Evolutionary conservation across 2,113 vertebrate species (phyloP), one percentile per base, ranked within the genome.

Genomic region (Semnornis frantzii): DNA sequence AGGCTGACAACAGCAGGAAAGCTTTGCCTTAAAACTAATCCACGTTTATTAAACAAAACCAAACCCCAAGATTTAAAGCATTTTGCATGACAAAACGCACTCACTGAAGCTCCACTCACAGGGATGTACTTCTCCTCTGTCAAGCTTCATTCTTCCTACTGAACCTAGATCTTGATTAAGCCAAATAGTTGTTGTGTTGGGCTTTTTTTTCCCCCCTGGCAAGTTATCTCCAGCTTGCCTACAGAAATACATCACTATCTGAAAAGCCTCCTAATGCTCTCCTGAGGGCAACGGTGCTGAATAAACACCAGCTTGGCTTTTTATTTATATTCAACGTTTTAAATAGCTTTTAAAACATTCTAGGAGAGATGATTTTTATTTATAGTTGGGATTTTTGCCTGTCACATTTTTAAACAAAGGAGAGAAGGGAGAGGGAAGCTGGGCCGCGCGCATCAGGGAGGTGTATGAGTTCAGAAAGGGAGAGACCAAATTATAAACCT

Each of bases 331-430:
- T 55, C 78, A 58, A 58, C 54, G 75, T 44, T 86, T 91, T 64
- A 94, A 94, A 90, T 37, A 82, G 82, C 82, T 85, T 94, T 96
- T 94, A 92, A 94, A 94, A 60, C 80, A 72, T 65, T 75, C 62
- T 23, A 64, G 62, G 72, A 87, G 70, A 72, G 58, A 77, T 31
- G 44, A 69, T 81, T 88, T 86, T 94, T 94, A 92, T 95, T 94
- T 95, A 92, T 90, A 50, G 74, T 84, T 89, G 25, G 54, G 88
- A 94, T 96, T 95, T 90, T 96, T 95, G 69, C 92, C 77, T 91
- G 93, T 78, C 93, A 95, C 73, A 33, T 96, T 95, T 96, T 96
- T 93, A 94, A 97, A 94, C 92, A 95, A 94, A 88, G n/a, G 44
- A 30, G 31, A 78, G 34, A 81, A 34, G n/a, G 37, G 39, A 58